Conservation (phyloP, 2,888 invertebrate species). For the Lepidocyrtoides sp. region DNA sequence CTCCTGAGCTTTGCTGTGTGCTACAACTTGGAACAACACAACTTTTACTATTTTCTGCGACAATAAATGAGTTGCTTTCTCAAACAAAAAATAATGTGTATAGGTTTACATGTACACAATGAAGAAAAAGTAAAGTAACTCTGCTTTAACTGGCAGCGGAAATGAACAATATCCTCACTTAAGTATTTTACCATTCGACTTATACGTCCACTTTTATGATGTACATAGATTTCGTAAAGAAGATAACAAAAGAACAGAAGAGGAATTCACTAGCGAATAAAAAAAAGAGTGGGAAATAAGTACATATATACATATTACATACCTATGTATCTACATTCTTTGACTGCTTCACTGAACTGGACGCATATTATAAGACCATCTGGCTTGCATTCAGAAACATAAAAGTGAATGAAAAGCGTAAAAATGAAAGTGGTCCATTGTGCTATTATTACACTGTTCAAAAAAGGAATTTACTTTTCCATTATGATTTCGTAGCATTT, state of each 20-base stretch:
- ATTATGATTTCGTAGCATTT: conserved; percentile 12
- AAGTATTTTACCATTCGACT: conserved; percentile 27
- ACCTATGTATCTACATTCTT: neutral
- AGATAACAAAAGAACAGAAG: neutral
- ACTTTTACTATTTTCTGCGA: conserved; percentile 43
- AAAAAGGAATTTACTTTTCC: conserved; percentile 47
- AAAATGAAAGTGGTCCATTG: conserved; percentile 42
- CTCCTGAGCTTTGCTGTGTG: neutral
- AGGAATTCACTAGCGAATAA: neutral
- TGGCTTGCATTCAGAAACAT: conserved; percentile 27
- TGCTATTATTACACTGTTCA: conserved; percentile 38
- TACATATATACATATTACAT: too few relatives aligned
- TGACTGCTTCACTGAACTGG: conserved; percentile 26
- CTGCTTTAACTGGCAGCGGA: conserved; percentile 31
- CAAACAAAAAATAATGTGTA: conserved; percentile 6
- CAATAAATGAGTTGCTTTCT: conserved; percentile 48
- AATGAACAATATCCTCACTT: conserved; percentile 72
- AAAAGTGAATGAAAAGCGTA: conserved; percentile 46
- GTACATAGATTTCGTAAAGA: neutral
- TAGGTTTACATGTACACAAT: neutral
- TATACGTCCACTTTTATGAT: conserved; percentile 23
- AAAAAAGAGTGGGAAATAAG: neutral
- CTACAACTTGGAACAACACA: neutral
- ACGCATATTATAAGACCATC: conserved; percentile 15
- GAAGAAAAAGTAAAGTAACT: neutral